phyloP scores from a whole-genome alignment of 2,797 vertebrate genomes.

The Pipistrellus nathusii region DNA sequence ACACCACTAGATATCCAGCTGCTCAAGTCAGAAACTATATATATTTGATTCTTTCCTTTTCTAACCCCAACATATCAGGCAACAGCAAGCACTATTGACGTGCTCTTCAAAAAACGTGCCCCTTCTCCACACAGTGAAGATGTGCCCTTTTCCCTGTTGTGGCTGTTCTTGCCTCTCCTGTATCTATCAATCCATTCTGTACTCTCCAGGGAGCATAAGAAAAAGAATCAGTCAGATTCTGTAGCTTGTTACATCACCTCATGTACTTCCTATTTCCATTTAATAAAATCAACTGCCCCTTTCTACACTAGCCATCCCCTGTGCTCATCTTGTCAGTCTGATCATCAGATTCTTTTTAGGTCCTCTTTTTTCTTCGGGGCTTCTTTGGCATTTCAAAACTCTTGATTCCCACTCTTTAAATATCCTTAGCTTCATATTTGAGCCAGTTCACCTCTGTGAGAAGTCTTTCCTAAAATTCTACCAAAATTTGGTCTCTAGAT shows the following conservation, averaged over 20 bases:
- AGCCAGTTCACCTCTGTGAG: not conserved
- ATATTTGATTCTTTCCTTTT: not conserved
- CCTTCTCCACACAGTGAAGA: not conserved
- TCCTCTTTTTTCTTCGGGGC: not conserved
- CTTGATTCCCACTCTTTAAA: not conserved
- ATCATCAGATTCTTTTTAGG: not conserved
- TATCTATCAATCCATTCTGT: not conserved
- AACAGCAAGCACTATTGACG: not conserved
- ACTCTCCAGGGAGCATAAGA: not conserved
- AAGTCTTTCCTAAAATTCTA: not conserved
- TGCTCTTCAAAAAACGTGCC: not conserved
- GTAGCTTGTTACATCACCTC: not conserved
- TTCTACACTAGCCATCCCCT: not conserved
- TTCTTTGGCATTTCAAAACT: not conserved
- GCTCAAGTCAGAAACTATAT: not conserved
- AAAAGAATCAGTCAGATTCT: not conserved
- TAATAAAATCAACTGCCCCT: not conserved
- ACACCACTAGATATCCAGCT: not conserved
- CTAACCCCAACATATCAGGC: not conserved
- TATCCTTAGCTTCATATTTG: not conserved
- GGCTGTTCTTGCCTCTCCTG: too few species aligned
- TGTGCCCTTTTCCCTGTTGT: too few species aligned
- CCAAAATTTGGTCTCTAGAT: not conserved
- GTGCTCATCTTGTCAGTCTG: not conserved
- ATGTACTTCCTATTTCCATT: not conserved